Evolutionary conservation across 2,888 invertebrate species (phyloP).

Genomic region (Hydroisotoma schaefferi): DNA sequence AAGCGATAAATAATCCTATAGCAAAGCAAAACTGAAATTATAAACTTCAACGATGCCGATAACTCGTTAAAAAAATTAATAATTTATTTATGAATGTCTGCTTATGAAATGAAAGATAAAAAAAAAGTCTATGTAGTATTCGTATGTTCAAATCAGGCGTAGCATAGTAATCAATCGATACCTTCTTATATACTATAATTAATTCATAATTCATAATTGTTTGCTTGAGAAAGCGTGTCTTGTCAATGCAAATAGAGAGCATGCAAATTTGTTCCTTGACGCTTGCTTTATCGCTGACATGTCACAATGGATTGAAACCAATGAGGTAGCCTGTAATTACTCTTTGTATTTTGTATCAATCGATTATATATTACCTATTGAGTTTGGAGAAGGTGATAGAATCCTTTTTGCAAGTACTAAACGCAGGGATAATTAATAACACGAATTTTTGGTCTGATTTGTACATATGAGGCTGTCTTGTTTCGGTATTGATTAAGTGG

Average conservation of each 20-base stretch:
- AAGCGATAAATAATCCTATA: too few relatives aligned
- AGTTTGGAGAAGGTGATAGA: slow-evolving; percentile 5
- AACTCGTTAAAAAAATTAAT: too few relatives aligned
- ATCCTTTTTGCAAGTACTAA: neutral
- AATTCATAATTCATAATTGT: slow-evolving; percentile 28
- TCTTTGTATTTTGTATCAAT: slow-evolving; percentile 2
- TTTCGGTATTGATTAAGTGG: neutral
- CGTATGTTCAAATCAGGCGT: too few relatives aligned
- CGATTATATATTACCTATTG: slow-evolving; percentile 1
- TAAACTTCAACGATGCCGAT: too few relatives aligned
- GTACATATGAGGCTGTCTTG: neutral
- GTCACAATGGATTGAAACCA: slow-evolving; percentile 14
- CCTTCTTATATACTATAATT: slow-evolving; percentile 20
- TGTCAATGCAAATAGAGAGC: slow-evolving; percentile 7
- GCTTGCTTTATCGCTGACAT: slow-evolving; percentile 11
- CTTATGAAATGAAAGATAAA: too few relatives aligned
- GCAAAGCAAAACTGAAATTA: too few relatives aligned
- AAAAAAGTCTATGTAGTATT: too few relatives aligned
- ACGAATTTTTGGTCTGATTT: slow-evolving; percentile 4
- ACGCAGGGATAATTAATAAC: slow-evolving; percentile 12
- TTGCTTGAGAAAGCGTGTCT: slow-evolving; percentile 15
- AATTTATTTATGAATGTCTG: too few relatives aligned
- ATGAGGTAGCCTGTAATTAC: slow-evolving; percentile 7
- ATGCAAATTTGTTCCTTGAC: slow-evolving; percentile 9
- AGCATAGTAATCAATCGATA: too few relatives aligned